Base-by-base conservation (phyloP, 2,797 vertebrate genomes). In the Echiichthys vipera region DNA sequence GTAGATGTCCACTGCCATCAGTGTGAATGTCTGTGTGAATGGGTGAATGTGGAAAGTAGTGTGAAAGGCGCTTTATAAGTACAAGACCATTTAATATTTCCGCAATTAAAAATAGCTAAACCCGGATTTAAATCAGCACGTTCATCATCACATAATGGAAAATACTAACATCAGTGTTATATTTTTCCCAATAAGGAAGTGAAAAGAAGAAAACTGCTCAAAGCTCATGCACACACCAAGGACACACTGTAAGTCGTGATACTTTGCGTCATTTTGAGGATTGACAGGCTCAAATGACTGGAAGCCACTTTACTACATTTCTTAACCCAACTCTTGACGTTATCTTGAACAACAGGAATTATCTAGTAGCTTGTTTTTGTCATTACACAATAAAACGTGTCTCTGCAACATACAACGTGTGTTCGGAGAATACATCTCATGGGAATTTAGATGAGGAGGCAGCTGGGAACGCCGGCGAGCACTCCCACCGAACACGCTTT, bases 401-500 rank as follows among this genome's bases (percentile, higher is more conserved):
- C 20, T 75, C 40, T 37, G 53, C 67, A 20, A 10, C 61, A 25
- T 10, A 43, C 68, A 39, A 45, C 20, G 10, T 13, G 51, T 36
- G 57, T 46, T 56, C 4, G 7, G 24, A 37, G 36, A 47, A 14
- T 17, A 2, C 46, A 2, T 59, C 81, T 67, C 59, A 0, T 78
- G 84, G 77, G 86, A 88, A 74, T 69, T 14, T 17, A 49, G 32
- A 47, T 25, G 20, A 57, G 64, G 64, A 51, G 7, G 25, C 62
- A 71, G 62, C 32, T 74, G 87, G 84, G 78, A 81, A 78, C 37
- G 43, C n/a, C 18, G 0, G 29, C 34, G n/a, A 79, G 24, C 54
- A 3, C 61, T 86, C 83, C 71, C 85, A 76, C 61, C 11, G 64
- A 80, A 61, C 74, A 24, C 15, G 2, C 17, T 77, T 86, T 89